Conservation (phyloP, 2,888 invertebrate species). For the Petrolisthes manimaculis region DNA sequence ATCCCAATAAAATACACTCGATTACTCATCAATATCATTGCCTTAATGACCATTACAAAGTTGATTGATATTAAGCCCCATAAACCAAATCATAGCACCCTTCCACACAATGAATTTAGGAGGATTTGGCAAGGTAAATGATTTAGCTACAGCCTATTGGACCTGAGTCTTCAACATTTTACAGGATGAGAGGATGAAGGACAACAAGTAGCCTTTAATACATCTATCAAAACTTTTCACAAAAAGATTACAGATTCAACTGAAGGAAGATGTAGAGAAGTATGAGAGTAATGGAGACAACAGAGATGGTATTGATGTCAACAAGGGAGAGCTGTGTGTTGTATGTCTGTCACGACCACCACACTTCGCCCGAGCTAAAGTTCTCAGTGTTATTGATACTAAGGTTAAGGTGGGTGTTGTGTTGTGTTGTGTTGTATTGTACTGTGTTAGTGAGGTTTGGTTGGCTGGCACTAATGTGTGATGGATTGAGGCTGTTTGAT, state of each 20-base stretch:
- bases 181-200: too few species aligned
- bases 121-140: too few species aligned
- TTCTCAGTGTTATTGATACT: background rate
- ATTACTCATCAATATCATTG: too few species aligned
- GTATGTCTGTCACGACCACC: background rate
- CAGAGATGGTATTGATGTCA: background rate
- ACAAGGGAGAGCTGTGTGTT: background rate
- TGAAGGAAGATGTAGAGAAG: background rate
- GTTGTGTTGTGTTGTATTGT: background rate
- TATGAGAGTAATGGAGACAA: background rate
- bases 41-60: too few species aligned
- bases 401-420: conserved; percentile 7
- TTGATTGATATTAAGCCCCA: too few species aligned
- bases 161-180: too few species aligned
- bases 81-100: too few species aligned
- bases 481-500: too few species aligned
- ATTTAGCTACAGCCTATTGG: too few species aligned
- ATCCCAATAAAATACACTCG: too few species aligned
- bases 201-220: background rate
- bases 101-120: too few species aligned
- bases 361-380: background rate
- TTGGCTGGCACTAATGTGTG: background rate
- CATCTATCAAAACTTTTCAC: background rate
- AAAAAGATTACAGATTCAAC: conserved; percentile 16
- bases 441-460: background rate